phyloP scores from a whole-genome alignment of 2,797 vertebrate genomes.

The Leptoclinus maculatus region DNA sequence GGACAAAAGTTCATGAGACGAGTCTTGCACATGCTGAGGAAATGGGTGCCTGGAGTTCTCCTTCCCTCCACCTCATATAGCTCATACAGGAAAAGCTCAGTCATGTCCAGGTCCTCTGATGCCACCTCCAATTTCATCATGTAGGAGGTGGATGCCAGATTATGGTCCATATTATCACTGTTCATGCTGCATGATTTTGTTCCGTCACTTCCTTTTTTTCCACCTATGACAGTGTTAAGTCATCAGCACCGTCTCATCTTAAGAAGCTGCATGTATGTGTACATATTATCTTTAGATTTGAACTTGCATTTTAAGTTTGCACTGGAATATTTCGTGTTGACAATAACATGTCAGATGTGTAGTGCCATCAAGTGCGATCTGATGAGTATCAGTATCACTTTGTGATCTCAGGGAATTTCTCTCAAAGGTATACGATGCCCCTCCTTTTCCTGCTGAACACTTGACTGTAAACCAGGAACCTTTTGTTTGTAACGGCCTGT shows the following conservation, averaged over 20 bases:
- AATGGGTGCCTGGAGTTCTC: constrained; percentile 48
- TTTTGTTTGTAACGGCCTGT: constrained; percentile 1
- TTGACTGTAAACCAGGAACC: constrained; percentile 9
- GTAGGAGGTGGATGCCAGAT: constrained; percentile 44
- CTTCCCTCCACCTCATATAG: background rate
- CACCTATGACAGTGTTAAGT: background rate
- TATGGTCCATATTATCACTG: background rate
- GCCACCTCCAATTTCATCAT: constrained; percentile 50
- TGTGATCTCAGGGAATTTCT: background rate
- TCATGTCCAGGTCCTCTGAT: constrained; percentile 66
- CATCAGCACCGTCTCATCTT: background rate
- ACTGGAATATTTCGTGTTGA: background rate
- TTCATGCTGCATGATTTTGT: background rate
- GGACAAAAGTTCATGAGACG: constrained; percentile 80
- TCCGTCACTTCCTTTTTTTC: background rate
- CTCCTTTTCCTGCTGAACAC: constrained; percentile 1
- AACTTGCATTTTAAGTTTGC: background rate
- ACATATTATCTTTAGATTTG: background rate
- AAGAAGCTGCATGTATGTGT: background rate
- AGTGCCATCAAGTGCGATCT: background rate
- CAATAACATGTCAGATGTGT: background rate
- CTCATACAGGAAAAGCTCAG: constrained; percentile 61
- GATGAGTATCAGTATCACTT: background rate
- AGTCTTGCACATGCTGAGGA: constrained; percentile 58
- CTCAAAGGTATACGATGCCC: background rate